A percentile compares a stretch with the other conserved stretches of the same genome.
Evolutionary conservation across 2,797 vertebrate species (phyloP).

Genomic region (Hemibagrus guttatus): DNA sequence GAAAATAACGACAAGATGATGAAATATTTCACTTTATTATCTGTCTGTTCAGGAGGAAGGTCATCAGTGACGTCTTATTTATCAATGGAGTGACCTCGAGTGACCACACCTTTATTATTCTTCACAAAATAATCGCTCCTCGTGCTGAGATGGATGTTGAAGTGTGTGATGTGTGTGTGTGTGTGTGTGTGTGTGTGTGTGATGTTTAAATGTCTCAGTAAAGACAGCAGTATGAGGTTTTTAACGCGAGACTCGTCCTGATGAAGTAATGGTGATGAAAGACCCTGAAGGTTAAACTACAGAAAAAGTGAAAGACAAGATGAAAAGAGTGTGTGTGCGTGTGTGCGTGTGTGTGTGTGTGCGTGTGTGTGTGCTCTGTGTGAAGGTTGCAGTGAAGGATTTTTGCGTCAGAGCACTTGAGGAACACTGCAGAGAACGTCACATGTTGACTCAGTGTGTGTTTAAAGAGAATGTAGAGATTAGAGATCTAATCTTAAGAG

Average conservation of each 20-base stretch:
- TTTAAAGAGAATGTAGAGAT: constrained; percentile 13
- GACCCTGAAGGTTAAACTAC: background rate
- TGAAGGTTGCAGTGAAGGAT: constrained; percentile 1
- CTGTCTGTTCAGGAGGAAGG: background rate
- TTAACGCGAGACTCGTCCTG: background rate
- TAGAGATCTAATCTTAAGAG: background rate
- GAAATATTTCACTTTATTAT: background rate
- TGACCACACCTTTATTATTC: background rate
- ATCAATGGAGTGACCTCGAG: background rate
- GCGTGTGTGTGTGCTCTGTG: background rate
- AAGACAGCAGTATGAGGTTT: background rate
- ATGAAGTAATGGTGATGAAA: background rate
- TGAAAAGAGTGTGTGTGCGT: background rate
- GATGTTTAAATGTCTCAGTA: background rate
- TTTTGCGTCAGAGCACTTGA: constrained; percentile 16
- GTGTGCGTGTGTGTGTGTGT: constrained; percentile 2
- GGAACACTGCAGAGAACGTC: constrained; percentile 4
- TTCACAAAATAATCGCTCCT: background rate
- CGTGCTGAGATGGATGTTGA: background rate
- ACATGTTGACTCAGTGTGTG: constrained; percentile 19
- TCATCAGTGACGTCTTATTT: background rate
- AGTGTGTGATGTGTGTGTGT: background rate
- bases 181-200: background rate
- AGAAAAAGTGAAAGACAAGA: background rate
- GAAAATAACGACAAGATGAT: background rate